phyloP scores from a whole-genome alignment of 2,113 vertebrate species.

The Podiceps cristatus region DNA sequence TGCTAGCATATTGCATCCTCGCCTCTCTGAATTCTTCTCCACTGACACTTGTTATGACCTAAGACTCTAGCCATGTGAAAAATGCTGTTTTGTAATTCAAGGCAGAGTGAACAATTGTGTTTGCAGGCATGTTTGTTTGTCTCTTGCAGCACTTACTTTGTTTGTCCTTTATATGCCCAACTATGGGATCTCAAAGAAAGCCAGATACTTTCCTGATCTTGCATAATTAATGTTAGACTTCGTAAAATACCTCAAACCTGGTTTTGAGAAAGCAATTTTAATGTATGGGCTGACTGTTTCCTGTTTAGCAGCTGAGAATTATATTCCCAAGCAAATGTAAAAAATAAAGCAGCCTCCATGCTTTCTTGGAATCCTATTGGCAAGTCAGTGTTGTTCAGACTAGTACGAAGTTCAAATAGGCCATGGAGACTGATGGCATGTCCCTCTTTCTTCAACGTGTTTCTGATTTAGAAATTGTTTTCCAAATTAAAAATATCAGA shows the following conservation, averaged over 20 bases:
- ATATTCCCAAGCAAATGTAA: constrained; percentile 40
- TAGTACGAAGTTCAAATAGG: constrained; percentile 9
- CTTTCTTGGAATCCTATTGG: constrained; percentile 26
- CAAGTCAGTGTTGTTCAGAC: not conserved
- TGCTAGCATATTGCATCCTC: constrained; percentile 53
- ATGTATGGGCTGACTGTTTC: not conserved
- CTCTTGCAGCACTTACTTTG: constrained; percentile 56
- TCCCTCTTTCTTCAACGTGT: not conserved
- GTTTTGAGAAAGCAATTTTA: not conserved
- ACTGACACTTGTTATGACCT: constrained; percentile 71
- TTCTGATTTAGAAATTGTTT: constrained; percentile 34
- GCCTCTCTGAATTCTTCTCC: constrained; percentile 62
- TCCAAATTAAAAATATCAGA: not conserved
- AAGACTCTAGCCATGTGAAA: constrained; percentile 62
- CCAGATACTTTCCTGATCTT: constrained; percentile 6
- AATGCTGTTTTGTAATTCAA: constrained; percentile 69
- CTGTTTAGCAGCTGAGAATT: constrained; percentile 15
- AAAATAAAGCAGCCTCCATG: constrained; percentile 20
- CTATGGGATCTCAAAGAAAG: constrained; percentile 40
- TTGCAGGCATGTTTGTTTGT: constrained; percentile 67
- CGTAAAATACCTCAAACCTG: constrained; percentile 8
- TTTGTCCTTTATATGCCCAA: constrained; percentile 40
- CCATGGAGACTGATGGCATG: constrained; percentile 26
- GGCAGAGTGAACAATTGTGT: constrained; percentile 47
- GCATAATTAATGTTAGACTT: constrained; percentile 11